phyloP scores from a whole-genome alignment of 2,113 vertebrate species.

The Philantomba maxwellii region DNA sequence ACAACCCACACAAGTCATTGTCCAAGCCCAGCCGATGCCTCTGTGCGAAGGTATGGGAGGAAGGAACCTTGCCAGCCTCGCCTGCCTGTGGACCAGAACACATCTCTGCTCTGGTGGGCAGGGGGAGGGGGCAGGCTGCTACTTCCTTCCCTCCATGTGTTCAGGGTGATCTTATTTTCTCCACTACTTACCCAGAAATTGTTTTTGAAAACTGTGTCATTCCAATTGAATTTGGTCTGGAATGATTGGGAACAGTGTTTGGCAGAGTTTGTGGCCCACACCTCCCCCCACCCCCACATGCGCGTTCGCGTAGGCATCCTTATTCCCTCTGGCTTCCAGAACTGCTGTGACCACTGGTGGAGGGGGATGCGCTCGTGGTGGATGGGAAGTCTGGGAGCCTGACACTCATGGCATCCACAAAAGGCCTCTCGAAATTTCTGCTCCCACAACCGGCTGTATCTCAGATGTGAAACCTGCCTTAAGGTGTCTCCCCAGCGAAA shows the following conservation, averaged over 20 bases:
- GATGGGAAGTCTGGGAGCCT: not conserved
- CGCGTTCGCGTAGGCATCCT: not conserved
- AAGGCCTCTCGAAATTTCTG: not conserved
- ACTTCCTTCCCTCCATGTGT: conserved; percentile 37
- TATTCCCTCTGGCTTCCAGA: not conserved
- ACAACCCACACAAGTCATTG: conserved; percentile 53
- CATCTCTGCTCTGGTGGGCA: not conserved
- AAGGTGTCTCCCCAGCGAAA: not conserved
- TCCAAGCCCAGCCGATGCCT: not conserved
- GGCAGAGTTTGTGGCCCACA: not conserved
- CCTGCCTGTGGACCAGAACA: not conserved
- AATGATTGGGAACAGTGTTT: not conserved
- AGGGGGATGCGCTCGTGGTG: accelerated
- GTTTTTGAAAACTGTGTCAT: conserved; percentile 56
- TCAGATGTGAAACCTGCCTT: not conserved
- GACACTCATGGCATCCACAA: not conserved
- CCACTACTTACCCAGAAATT: conserved; percentile 62
- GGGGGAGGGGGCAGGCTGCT: not conserved
- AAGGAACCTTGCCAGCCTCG: not conserved
- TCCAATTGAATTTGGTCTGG: conserved; percentile 34
- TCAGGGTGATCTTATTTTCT: conserved; percentile 54
- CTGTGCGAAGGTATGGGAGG: not conserved
- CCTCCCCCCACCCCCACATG: not conserved
- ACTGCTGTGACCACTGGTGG: not conserved
- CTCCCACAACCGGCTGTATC: not conserved